phyloP scores from a whole-genome alignment of 2,113 vertebrate species.

The Vireo altiloquus region DNA sequence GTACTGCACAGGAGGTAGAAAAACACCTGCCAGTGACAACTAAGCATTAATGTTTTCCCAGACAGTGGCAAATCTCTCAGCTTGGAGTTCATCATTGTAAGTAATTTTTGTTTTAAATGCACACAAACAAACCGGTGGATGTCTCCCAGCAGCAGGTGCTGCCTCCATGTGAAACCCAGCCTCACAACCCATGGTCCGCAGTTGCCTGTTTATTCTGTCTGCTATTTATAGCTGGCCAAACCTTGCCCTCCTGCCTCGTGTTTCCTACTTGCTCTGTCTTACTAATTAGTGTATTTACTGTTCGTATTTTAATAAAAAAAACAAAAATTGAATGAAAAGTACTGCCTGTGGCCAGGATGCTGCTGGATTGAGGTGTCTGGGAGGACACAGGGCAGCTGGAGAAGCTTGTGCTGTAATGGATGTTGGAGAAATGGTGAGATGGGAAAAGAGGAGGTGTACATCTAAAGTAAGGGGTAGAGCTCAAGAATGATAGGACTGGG shows the following conservation, averaged over 20 bases:
- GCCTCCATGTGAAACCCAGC: background rate
- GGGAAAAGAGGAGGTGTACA: background rate
- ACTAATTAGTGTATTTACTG: background rate
- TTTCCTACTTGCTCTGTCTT: background rate
- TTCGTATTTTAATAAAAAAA: slow-evolving; percentile 3
- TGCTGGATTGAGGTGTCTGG: background rate
- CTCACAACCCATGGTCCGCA: background rate
- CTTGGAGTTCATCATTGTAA: background rate
- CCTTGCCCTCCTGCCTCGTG: background rate
- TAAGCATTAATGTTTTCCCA: background rate
- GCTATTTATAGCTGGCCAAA: slow-evolving; percentile 38
- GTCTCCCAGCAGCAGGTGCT: slow-evolving; percentile 30
- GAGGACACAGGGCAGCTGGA: background rate
- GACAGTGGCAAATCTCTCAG: background rate
- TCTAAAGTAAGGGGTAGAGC: background rate
- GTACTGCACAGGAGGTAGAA: background rate
- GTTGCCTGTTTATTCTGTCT: slow-evolving; percentile 29
- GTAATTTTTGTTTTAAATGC: slow-evolving; percentile 36
- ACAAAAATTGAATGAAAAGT: background rate
- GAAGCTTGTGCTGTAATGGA: background rate
- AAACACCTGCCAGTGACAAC: background rate
- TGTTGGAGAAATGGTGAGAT: background rate
- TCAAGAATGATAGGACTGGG: background rate
- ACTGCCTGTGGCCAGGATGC: background rate
- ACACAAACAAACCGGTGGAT: slow-evolving; percentile 24